phyloP scores from a whole-genome alignment of 2,797 vertebrate species.

The Pantherophis alleghaniensis region DNA sequence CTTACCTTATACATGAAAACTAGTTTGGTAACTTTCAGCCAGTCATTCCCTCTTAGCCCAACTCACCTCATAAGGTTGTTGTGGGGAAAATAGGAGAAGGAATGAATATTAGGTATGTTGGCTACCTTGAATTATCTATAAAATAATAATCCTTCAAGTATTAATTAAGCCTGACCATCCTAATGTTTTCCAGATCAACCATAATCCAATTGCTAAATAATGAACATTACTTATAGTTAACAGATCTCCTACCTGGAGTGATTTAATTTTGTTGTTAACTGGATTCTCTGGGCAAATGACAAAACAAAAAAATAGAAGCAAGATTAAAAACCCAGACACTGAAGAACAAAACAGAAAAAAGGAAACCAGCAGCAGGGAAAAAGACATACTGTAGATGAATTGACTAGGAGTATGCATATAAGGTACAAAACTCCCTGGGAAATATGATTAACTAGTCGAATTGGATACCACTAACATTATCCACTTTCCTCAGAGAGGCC shows the following conservation, averaged over 20 bases:
- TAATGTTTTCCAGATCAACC: neutral
- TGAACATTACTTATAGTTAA: neutral
- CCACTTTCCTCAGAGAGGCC: neutral
- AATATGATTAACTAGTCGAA: neutral
- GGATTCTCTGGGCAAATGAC: neutral
- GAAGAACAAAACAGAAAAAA: neutral
- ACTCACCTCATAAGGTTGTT: neutral
- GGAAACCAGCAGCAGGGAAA: neutral
- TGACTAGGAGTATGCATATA: neutral
- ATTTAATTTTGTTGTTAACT: neutral
- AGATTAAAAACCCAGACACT: neutral
- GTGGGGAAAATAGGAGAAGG: neutral
- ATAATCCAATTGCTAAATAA: neutral
- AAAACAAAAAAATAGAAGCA: neutral
- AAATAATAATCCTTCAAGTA: neutral
- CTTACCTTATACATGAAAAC: neutral
- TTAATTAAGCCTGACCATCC: neutral
- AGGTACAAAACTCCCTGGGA: neutral
- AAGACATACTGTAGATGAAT: neutral
- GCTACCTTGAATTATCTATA: neutral
- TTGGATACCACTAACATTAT: neutral
- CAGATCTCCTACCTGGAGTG: neutral
- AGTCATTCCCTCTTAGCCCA: neutral
- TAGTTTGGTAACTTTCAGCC: neutral
- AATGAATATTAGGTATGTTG: neutral